Evolutionary conservation across 2,113 vertebrate species (phyloP), one percentile per base, ranked within the genome.

Genomic region (Probosciger aterrimus): DNA sequence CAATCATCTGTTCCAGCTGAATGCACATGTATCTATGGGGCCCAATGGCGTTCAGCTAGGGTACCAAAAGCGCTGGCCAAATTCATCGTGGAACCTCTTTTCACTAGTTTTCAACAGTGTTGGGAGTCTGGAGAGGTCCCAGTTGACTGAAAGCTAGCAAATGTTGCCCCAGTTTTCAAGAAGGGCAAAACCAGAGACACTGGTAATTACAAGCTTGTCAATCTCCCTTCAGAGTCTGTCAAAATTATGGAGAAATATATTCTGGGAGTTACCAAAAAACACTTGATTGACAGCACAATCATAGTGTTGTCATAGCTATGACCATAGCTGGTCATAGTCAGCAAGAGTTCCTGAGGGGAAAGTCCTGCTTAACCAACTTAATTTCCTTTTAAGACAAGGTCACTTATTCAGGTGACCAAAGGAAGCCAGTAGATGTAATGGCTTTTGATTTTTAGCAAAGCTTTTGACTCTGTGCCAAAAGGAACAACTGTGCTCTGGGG

Each of bases 321-420:
- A 41, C 39, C 39, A 14, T 41, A 41, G 39, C 39, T 44, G n/a
- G n/a, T 30, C 27, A 30, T 7, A 78, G 47, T 7, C 27, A 73
- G 19, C 9, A 35, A 1, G 2, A 9, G 15, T 31, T 57, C 6
- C 16, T 0, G 1, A 52, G 4, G 4, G 30, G 7, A 13, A 52
- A 43, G 8, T 27, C 28, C 33, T 62, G 8, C 6, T 83, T 83
- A 41, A 27, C 3, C 5, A 30, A 13, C 16, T 41, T 62, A 9
- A 43, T 62, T 80, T 86, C 13, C 12, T 63, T 59, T 84, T 28
- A 25, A 53, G 27, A 25, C 30, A 71, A 67, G 8, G 18, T 55
- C 33, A 77, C 14, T 6, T 35, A 18, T 22, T 20, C 55, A 39
- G 3, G 14, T 68, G 35, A 47, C 6, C 12, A 65, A 65, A 16